phyloP scores from a whole-genome alignment of 1,140 invertebrate genomes.

The Sinonovacula constricta region DNA sequence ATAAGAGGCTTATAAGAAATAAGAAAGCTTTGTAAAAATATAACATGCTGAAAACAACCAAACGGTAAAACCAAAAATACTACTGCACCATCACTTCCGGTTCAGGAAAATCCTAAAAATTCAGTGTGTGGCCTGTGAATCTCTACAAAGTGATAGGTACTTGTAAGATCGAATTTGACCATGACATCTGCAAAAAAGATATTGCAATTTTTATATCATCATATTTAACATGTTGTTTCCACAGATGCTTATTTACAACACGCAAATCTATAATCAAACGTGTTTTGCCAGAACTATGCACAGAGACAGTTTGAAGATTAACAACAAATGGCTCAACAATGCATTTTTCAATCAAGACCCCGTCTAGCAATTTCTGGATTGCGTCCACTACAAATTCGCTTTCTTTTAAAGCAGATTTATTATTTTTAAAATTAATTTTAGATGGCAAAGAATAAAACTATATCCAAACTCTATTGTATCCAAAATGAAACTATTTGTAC shows the following conservation, averaged over 20 bases:
- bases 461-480: too few relatives aligned
- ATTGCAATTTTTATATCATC: not conserved
- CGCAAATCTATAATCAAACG: not conserved
- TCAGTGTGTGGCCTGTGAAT: slow-evolving; percentile 22
- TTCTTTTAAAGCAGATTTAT: slow-evolving; percentile 21
- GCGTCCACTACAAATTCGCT: slow-evolving; percentile 22
- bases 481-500: too few relatives aligned
- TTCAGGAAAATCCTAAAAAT: slow-evolving; percentile 25
- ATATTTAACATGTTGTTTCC: not conserved
- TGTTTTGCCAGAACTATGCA: slow-evolving; percentile 1
- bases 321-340: slow-evolving; percentile 22
- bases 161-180: not conserved
- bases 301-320: slow-evolving; percentile 30
- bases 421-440: slow-evolving; percentile 6
- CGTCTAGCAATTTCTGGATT: slow-evolving; percentile 26
- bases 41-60: slow-evolving; percentile 18
- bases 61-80: slow-evolving; percentile 13
- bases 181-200: not conserved
- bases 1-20: slow-evolving; percentile 28
- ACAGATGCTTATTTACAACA: slow-evolving; percentile 3
- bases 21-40: slow-evolving; percentile 21
- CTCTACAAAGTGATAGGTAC: slow-evolving; percentile 3
- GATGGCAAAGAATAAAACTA: slow-evolving; percentile 23
- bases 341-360: slow-evolving; percentile 31
- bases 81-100: not conserved